Percentiles rank a stretch among this genome's conserved stretches.
Conservation (phyloP, 2,113 vertebrate species). For the Nothocercus julius region DNA sequence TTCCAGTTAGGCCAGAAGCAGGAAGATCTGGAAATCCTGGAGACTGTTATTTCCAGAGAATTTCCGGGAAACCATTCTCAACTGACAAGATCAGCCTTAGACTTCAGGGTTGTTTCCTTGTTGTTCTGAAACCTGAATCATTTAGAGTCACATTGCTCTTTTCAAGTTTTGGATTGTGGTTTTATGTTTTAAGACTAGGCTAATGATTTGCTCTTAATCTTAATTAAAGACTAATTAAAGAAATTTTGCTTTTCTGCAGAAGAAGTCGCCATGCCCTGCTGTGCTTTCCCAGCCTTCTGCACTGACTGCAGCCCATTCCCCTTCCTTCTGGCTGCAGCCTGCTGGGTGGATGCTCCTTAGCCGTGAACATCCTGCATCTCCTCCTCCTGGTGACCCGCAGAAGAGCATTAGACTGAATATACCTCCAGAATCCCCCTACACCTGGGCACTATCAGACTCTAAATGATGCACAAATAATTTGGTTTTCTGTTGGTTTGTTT, state of each 20-base stretch:
- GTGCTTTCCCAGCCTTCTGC: background rate
- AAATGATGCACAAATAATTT: background rate
- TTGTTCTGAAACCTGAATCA: background rate
- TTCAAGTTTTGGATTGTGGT: background rate
- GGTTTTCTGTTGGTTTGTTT: no score
- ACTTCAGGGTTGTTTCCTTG: background rate
- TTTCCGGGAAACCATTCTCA: background rate
- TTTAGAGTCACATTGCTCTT: background rate
- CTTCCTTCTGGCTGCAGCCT: background rate
- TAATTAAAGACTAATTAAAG: background rate
- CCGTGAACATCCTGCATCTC: background rate
- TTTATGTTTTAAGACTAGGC: background rate
- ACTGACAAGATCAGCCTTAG: background rate
- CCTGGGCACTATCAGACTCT: no score
- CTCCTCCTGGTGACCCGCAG: background rate
- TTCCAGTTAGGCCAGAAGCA: background rate
- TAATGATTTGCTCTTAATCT: background rate
- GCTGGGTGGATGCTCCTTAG: no score
- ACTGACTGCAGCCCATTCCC: background rate
- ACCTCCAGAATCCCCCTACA: background rate
- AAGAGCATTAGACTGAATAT: background rate
- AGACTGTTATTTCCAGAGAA: background rate
- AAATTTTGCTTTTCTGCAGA: background rate
- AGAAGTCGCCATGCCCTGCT: background rate
- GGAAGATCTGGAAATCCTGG: background rate